A percentile compares a stretch with the other conserved stretches of the same genome.
phyloP scores from a whole-genome alignment of 2,888 invertebrate species.

The Machimus atricapillus region DNA sequence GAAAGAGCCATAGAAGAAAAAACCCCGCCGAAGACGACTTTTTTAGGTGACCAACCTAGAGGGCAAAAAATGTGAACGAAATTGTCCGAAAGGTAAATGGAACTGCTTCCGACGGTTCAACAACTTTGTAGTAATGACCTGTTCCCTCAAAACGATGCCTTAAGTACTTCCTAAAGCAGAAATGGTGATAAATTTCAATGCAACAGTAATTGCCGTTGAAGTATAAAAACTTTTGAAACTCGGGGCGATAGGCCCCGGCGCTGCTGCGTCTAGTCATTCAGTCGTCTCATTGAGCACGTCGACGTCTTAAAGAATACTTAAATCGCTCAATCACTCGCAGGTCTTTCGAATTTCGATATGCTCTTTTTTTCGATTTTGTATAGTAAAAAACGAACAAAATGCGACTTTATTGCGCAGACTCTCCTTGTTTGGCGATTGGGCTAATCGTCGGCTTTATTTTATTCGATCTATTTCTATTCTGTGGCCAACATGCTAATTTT shows the following conservation, averaged over 20 bases:
- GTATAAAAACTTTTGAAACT: neutral
- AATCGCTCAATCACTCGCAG: neutral
- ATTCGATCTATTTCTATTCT: neutral
- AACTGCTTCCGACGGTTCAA: conserved; percentile 2
- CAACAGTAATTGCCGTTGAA: neutral
- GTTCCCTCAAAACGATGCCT: neutral
- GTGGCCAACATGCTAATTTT: neutral
- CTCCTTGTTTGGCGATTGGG: neutral
- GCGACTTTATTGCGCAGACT: neutral
- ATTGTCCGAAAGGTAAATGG: conserved; percentile 17
- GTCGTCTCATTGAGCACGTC: neutral
- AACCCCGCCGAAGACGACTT: neutral
- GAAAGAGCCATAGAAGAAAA: neutral
- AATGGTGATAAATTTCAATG: neutral
- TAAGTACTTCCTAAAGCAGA: neutral
- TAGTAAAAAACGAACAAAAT: neutral
- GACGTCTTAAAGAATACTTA: neutral
- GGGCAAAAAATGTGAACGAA: neutral
- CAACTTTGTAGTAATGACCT: conserved; percentile 21
- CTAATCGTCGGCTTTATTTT: neutral
- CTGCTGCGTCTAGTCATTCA: neutral
- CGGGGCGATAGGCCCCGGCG: neutral
- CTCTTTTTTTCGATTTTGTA: neutral
- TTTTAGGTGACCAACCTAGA: neutral
- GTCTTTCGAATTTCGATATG: neutral